Evolutionary conservation across 2,888 invertebrate species (phyloP), one percentile per base, ranked within the genome.

Genomic region (Lochmaea crataegi): DNA sequence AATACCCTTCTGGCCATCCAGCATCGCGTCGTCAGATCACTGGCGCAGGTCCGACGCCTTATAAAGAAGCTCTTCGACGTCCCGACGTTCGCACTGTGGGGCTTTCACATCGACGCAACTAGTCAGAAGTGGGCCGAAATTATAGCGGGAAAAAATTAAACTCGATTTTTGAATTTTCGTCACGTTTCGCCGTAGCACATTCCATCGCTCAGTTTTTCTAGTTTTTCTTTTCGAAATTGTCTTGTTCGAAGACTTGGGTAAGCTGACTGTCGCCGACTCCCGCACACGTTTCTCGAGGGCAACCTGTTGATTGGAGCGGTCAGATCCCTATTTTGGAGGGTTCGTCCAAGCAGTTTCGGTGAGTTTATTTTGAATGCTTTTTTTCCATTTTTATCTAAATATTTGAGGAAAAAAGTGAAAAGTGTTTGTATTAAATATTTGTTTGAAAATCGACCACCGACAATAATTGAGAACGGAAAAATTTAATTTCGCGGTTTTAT

Each of bases 21-120:
- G 61, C 42, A 63, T 41, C 61, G 41, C 61, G 61, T 41, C 61
- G 61, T 42, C 61, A 42, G 61, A 63, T 63, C 16, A 63, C 42
- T 63, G 68, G 68, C 68, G 68, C 68, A 68, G 58, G 60, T 60
- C 68, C 60, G 68, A 42, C 60, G 57, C 68, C 60, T 68, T 60
- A 60, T 68, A 68, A 68, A 60, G 57, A 58, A 45, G 42, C 58
- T 48, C 18, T 38, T 60, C 60, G 42, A 22, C 60, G 57, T 68
- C 68, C 68, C 57, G 48, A 58, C 45, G 48, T 58, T 60, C 68
- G 57, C 68, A 68, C 48, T 68, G 68, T 68, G 56, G 22, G 51
- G 38, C 38, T 53, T 53, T 16, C 65, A 63, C 68, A 68, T 60
- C 68, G 68, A 63, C 61, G 61, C 32, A 18, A 63, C 61, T 41